Percentiles rank a stretch among this genome's conserved stretches.
Evolutionary conservation across 2,888 invertebrate genomes (phyloP).

Genomic region (Drosophila nr. perissopoda): DNA sequence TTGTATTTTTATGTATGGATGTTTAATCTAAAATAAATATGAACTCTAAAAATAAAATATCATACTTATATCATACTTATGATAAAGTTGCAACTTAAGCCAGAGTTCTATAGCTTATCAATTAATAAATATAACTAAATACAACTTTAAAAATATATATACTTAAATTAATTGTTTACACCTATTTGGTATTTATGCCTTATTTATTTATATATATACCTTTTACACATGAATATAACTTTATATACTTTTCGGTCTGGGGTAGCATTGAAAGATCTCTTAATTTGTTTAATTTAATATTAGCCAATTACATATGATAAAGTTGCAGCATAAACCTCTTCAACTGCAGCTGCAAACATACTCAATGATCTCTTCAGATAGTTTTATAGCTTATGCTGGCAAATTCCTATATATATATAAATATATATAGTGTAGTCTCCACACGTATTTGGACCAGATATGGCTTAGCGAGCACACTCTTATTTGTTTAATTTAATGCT

Average conservation of each 20-base stretch:
- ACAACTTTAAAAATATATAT: too few relatives aligned
- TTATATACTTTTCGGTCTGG: too few relatives aligned
- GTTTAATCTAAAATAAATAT: neutral
- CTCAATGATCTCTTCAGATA: neutral
- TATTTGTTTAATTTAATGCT: constrained; percentile 56
- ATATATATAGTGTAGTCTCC: neutral
- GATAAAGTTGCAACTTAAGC: neutral
- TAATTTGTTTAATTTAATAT: neutral
- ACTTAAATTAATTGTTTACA: too few relatives aligned
- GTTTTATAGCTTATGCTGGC: neutral
- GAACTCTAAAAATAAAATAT: neutral
- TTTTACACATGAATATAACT: too few relatives aligned
- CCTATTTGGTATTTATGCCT: too few relatives aligned
- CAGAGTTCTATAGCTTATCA: too few relatives aligned
- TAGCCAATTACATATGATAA: neutral
- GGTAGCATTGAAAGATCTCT: too few relatives aligned
- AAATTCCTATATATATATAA: neutral
- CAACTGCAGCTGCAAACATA: neutral
- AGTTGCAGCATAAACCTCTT: neutral
- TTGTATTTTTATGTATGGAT: too few relatives aligned
- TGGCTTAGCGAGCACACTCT: neutral
- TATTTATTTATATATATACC: too few relatives aligned
- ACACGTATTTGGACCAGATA: neutral
- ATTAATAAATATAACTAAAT: too few relatives aligned
- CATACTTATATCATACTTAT: neutral